Base-by-base conservation (phyloP, 2,888 invertebrate species). In the Noctua fimbriata region DNA sequence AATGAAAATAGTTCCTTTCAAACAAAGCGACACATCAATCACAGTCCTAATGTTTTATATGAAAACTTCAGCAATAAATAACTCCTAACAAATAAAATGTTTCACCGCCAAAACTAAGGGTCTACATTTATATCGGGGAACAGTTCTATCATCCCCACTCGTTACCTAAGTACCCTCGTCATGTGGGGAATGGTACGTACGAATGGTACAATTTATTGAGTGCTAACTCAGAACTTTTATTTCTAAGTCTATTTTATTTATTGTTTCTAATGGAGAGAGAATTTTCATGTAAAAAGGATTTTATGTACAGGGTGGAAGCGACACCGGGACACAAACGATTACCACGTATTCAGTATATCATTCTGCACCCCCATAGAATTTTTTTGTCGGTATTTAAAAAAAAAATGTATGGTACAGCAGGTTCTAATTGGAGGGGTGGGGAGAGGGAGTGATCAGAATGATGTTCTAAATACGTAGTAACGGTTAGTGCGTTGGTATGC, bases 81-180 rank as follows among this genome's bases (percentile, higher is more conserved):
- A 60, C n/a, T 60, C 78, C 5, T 16, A 49, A 14, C 28, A 52
- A 66, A 70, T 65, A 65, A 73, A 84, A 79, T 58, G n/a, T 58
- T 78, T 81, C 28, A 36, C 49, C 73, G 14, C 73, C 76, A 69
- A 65, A 76, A 73, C 55, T 41, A 73, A 70, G 70, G 82, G 63
- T 67, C 18, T 70, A 63, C 58, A 71, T 72, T 74, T 76, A 79
- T 70, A 78, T 75, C 47, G 47, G 78, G 18, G 65, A 67, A 70
- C 67, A 76, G 63, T 79, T 85, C 67, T 65, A 86, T 84, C 83
- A 85, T 67, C 16, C 72, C 67, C 69, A 66, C 82, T 85, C 73
- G 76, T 82, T 82, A 76, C 73, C 36, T 76, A 76, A 82, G 66
- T 82, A 76, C 84, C 83, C 83, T 73, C 73, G 79, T 86, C 86